Conservation (phyloP, 1,140 invertebrate genomes). For the Formica exsecta region DNA sequence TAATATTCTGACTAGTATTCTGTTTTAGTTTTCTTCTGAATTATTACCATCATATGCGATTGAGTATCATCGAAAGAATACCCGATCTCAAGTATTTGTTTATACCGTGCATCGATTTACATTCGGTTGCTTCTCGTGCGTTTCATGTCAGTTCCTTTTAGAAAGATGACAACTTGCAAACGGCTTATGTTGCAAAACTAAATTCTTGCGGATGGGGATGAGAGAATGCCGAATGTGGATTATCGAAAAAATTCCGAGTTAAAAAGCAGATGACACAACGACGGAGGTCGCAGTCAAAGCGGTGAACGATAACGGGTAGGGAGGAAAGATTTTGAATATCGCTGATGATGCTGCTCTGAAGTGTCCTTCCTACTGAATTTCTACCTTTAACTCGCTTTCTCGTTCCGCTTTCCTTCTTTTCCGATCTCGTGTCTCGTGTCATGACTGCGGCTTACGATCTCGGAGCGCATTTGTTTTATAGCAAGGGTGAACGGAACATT, state of each 20-base stretch:
- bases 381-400: slow-evolving; percentile 74
- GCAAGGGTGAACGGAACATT: background rate
- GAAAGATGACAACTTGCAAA: background rate
- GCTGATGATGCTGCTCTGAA: slow-evolving; percentile 82
- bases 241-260: slow-evolving; percentile 66
- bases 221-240: slow-evolving; percentile 57
- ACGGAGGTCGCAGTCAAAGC: slow-evolving; percentile 62
- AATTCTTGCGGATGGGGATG: background rate
- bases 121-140: no score
- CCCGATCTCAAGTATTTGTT: background rate
- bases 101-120: no score
- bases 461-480: background rate
- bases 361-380: slow-evolving; percentile 77
- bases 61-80: background rate
- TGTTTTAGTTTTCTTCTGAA: background rate
- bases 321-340: slow-evolving; percentile 81
- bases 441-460: background rate
- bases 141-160: background rate
- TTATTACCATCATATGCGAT: background rate
- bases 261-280: slow-evolving; percentile 31
- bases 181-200: background rate
- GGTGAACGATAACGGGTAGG: slow-evolving; percentile 10
- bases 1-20: no score
- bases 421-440: background rate
- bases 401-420: background rate